Percentiles rank a stretch among this genome's conserved stretches.
Evolutionary conservation across 2,797 vertebrate genomes (phyloP).

Genomic region (Valencia hispanica): DNA sequence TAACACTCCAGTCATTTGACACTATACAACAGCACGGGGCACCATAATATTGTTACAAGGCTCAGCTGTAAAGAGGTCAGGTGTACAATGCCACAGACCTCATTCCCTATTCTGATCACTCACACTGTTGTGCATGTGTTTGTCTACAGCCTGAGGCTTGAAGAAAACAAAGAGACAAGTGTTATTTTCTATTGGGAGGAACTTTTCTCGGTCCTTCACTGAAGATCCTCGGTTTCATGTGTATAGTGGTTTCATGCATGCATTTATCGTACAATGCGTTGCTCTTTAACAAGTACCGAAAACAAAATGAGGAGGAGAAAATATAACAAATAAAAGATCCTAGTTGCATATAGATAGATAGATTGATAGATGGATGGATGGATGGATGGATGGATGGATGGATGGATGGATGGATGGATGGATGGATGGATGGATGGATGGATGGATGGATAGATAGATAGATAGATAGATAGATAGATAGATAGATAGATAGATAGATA

Average conservation of each 20-base stretch:
- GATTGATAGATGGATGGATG: too few relatives aligned
- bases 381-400: too few relatives aligned
- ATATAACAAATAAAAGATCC: background rate
- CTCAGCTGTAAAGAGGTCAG: constrained; percentile 56
- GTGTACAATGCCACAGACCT: constrained; percentile 45
- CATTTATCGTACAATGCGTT: constrained; percentile 32
- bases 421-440: too few relatives aligned
- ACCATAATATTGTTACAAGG: constrained; percentile 17
- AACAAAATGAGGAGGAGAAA: background rate
- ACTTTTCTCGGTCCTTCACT: constrained; percentile 8
- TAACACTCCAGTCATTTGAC: constrained; percentile 40
- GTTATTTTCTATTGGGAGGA: constrained; percentile 27
- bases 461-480: too few relatives aligned
- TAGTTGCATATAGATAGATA: background rate
- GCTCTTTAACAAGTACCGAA: background rate
- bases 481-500: too few relatives aligned
- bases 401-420: too few relatives aligned
- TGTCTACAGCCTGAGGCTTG: constrained; percentile 37
- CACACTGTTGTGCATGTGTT: constrained; percentile 27
- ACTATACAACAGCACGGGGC: constrained; percentile 35
- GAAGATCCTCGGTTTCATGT: constrained; percentile 16
- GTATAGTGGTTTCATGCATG: constrained; percentile 15
- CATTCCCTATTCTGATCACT: constrained; percentile 43
- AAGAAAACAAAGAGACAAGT: constrained; percentile 31
- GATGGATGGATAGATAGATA: too few relatives aligned